A percentile compares a stretch with the other conserved stretches of the same genome.
Evolutionary conservation across 2,113 vertebrate genomes (phyloP).

Genomic region (Regulus satrapa): DNA sequence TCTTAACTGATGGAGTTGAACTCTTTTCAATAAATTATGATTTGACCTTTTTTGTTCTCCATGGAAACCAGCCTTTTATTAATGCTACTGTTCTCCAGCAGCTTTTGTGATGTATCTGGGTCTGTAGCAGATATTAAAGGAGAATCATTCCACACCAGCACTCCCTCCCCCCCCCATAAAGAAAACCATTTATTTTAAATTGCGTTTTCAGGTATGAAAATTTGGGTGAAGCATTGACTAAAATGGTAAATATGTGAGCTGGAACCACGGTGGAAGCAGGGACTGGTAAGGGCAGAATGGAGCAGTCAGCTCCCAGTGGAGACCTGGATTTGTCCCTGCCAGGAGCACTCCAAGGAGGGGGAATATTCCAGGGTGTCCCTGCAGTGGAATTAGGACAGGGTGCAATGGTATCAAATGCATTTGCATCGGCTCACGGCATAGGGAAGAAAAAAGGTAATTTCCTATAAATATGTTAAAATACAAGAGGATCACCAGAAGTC

Average conservation of each 20-base stretch:
- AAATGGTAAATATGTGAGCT: neutral
- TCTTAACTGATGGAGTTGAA: conserved; percentile 23
- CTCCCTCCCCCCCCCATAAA: rapidly evolving
- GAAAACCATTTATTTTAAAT: neutral
- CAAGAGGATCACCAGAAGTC: neutral
- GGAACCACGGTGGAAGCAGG: neutral
- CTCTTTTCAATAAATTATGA: conserved; percentile 4
- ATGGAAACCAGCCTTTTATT: conserved; percentile 55
- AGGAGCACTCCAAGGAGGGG: neutral
- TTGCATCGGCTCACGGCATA: rapidly evolving
- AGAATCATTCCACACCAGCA: neutral
- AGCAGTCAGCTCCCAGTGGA: neutral
- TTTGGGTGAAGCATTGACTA: neutral
- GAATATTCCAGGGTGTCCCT: neutral
- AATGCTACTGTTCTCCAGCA: neutral
- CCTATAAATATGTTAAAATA: neutral
- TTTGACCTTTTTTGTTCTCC: conserved; percentile 66
- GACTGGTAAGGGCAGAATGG: rapidly evolving
- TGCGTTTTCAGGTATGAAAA: neutral
- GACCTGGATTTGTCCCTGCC: neutral
- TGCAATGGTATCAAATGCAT: neutral
- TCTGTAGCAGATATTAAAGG: neutral
- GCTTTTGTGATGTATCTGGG: neutral
- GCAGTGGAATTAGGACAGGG: neutral
- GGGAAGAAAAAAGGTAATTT: neutral